Evolutionary conservation across 2,113 vertebrate species (phyloP).

Genomic region (Chaenogobius annularis): DNA sequence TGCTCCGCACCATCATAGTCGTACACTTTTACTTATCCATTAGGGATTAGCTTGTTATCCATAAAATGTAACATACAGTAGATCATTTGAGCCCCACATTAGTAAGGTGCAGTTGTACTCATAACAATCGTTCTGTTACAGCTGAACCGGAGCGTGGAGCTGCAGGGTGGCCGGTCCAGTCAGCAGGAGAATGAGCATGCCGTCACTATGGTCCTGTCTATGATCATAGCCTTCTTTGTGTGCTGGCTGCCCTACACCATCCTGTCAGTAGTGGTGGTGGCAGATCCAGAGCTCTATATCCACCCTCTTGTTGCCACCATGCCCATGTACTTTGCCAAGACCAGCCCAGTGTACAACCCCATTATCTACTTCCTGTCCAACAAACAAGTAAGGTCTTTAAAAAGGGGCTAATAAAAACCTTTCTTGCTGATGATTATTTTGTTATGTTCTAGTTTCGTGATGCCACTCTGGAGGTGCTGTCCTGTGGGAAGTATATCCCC

Average conservation of each 20-base stretch:
- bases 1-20: no score
- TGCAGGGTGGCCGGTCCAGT: constrained; percentile 68
- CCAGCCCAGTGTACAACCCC: constrained; percentile 77
- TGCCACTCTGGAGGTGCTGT: constrained; percentile 64
- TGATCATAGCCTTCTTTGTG: constrained; percentile 71
- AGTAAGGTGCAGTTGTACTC: constrained; percentile 6
- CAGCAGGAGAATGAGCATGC: constrained; percentile 68
- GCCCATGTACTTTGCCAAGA: constrained; percentile 80
- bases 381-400: constrained; percentile 64
- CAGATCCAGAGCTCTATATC: constrained; percentile 70
- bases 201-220: constrained; percentile 72
- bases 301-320: constrained; percentile 75
- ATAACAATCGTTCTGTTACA: constrained; percentile 24
- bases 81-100: no score
- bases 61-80: no score
- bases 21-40: no score
- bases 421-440: not conserved
- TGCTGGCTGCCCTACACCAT: constrained; percentile 79
- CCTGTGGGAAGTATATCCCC: constrained; percentile 63
- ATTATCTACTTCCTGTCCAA: constrained; percentile 79
- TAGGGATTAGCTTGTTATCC: no score
- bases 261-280: constrained; percentile 71
- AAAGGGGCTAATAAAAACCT: no score
- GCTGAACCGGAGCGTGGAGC: constrained; percentile 77
- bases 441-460: constrained; percentile 60